Evolutionary conservation across 1,140 invertebrate species (phyloP).

Genomic region (Drosophila azteca): DNA sequence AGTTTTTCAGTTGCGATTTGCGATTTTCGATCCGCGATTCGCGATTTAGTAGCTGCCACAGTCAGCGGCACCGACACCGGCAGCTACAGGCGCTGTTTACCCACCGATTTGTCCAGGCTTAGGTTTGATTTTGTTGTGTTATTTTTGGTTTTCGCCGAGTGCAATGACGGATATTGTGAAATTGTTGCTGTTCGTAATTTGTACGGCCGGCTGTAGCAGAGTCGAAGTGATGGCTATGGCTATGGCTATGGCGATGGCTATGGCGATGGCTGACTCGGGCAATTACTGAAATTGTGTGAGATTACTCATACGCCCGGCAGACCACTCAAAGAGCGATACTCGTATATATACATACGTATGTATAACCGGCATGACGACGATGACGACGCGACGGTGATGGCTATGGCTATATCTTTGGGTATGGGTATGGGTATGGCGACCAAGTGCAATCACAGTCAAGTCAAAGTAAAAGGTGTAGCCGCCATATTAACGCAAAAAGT

Average conservation of each 20-base stretch:
- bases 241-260: slow-evolving; percentile 37
- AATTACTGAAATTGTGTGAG: slow-evolving; percentile 77
- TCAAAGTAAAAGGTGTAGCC: slow-evolving; percentile 77
- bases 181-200: slow-evolving; percentile 73
- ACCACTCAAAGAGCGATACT: too few species aligned
- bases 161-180: slow-evolving; percentile 80
- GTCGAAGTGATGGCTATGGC: slow-evolving; percentile 40
- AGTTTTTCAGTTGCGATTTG: slow-evolving; percentile 19
- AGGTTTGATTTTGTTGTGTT: slow-evolving; percentile 52
- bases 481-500: slow-evolving; percentile 76
- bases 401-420: slow-evolving; percentile 1
- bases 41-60: slow-evolving; percentile 8
- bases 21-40: background rate
- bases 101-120: slow-evolving; percentile 65
- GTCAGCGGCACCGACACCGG: slow-evolving; percentile 5
- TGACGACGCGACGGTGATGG: slow-evolving; percentile 9
- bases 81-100: slow-evolving; percentile 17
- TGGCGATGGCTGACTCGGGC: slow-evolving; percentile 49
- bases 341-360: too few species aligned
- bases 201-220: slow-evolving; percentile 52
- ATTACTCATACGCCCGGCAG: slow-evolving; percentile 74
- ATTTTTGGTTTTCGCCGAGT: slow-evolving; percentile 71
- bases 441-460: slow-evolving; percentile 51
- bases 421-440: slow-evolving; percentile 4
- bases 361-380: slow-evolving; percentile 71